Percentiles rank a stretch among this genome's conserved stretches.
Conservation (phyloP, 2,797 vertebrate genomes). For the Gymnodraco acuticeps region DNA sequence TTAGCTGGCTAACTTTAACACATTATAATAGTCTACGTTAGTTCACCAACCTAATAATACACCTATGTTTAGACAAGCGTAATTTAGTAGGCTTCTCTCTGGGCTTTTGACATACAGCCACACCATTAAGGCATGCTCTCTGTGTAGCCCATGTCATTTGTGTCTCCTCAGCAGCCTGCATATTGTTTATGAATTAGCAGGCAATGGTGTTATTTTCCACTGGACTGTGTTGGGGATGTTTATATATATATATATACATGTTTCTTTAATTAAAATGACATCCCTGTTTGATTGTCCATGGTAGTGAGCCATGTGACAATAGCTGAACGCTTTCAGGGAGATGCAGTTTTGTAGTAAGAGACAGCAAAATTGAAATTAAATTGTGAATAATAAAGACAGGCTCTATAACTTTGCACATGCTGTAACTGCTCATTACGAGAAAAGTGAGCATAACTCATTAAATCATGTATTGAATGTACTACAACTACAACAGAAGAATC, state of each 20-base stretch:
- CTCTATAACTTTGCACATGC: neutral
- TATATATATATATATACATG: neutral
- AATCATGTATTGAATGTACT: constrained; percentile 29
- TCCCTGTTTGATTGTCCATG: neutral
- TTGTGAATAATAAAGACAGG: neutral
- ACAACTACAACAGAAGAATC: constrained; percentile 17
- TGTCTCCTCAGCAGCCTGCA: constrained; percentile 14
- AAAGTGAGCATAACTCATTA: constrained; percentile 18
- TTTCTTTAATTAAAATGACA: neutral
- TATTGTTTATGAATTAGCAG: constrained; percentile 26
- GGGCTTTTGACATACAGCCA: constrained; percentile 17
- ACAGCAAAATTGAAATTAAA: neutral
- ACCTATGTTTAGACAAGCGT: neutral
- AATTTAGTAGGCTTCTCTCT: constrained; percentile 9
- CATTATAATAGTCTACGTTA: neutral
- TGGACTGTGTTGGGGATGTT: neutral
- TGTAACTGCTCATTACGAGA: constrained; percentile 14
- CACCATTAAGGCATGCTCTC: constrained; percentile 42
- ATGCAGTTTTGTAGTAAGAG: neutral
- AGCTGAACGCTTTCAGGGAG: neutral
- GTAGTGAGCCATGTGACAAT: neutral
- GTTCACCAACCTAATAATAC: neutral
- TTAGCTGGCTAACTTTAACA: neutral
- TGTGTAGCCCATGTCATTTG: constrained; percentile 36
- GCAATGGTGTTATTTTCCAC: no score